phyloP scores from a whole-genome alignment of 2,888 invertebrate genomes.

The Drosophila mercatorum region DNA sequence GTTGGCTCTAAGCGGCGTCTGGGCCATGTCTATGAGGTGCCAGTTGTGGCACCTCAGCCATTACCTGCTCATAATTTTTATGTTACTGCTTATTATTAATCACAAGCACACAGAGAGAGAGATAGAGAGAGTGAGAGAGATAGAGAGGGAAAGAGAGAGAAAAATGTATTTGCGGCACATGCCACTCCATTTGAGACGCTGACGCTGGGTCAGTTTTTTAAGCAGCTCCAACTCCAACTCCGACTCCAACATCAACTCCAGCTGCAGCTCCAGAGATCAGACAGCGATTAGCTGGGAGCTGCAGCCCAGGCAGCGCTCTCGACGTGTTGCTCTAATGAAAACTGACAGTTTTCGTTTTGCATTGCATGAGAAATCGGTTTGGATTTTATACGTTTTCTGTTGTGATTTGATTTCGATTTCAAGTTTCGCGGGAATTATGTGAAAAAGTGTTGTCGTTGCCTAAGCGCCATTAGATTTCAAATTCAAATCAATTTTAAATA shows the following conservation, averaged over 20 bases:
- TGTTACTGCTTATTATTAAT: slow-evolving; percentile 65
- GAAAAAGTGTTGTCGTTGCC: not conserved
- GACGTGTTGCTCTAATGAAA: slow-evolving; percentile 73
- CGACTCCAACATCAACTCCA: slow-evolving; percentile 7
- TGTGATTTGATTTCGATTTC: slow-evolving; percentile 44
- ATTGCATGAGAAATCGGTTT: slow-evolving; percentile 51
- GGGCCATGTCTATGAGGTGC: slow-evolving; percentile 71
- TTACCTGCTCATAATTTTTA: slow-evolving; percentile 28
- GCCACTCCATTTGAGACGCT: slow-evolving; percentile 71
- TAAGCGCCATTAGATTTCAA: slow-evolving; percentile 26
- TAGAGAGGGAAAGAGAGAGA: not conserved
- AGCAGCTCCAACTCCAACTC: slow-evolving; percentile 4
- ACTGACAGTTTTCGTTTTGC: slow-evolving; percentile 71
- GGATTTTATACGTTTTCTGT: slow-evolving; percentile 12
- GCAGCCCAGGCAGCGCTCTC: slow-evolving; percentile 24
- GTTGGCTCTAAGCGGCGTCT: slow-evolving; percentile 55
- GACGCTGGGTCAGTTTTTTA: slow-evolving; percentile 29
- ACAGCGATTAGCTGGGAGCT: slow-evolving; percentile 38
- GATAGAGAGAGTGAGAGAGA: slow-evolving; percentile 14
- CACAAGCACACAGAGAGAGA: slow-evolving; percentile 46
- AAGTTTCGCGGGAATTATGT: slow-evolving; percentile 23
- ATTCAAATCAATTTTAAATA: slow-evolving; percentile 8
- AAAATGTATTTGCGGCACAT: slow-evolving; percentile 72
- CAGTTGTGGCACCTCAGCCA: slow-evolving; percentile 69
- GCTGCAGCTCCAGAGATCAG: slow-evolving; percentile 11